These are phyloP conservation scores for Anthophora plumipes DNA, from an alignment of 2,888 invertebrate species.

Conservation along the genomic window DNA sequence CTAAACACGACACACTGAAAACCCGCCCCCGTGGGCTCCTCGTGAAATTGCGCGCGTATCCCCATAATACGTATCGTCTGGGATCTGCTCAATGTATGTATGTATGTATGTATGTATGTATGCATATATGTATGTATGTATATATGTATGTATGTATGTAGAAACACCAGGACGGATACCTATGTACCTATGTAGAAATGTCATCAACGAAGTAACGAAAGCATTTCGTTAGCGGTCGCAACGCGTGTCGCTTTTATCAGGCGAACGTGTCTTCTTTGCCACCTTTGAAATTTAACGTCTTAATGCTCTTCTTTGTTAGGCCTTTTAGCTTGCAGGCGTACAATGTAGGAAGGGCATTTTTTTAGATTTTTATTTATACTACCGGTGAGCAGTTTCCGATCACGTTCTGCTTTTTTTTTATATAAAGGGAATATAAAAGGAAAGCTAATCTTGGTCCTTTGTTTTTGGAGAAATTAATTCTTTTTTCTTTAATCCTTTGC, in stretches of 20 bases:
- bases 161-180: conserved; percentile 1
- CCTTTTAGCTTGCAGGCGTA: too few relatives aligned
- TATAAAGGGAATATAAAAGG: too few relatives aligned
- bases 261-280: not conserved
- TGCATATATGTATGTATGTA: conserved; percentile 37
- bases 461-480: too few relatives aligned
- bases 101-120: conserved; percentile 15
- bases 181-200: not conserved
- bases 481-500: too few relatives aligned
- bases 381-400: too few relatives aligned
- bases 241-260: not conserved
- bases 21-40: conserved; percentile 48
- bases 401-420: too few relatives aligned
- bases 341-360: too few relatives aligned
- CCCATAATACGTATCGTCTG: conserved; percentile 55
- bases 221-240: conserved; percentile 1
- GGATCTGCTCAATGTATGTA: conserved; percentile 36
- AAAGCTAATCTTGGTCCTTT: too few relatives aligned
- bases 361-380: too few relatives aligned
- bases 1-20: conserved; percentile 72
- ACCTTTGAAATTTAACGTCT: not conserved
- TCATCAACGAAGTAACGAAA: not conserved
- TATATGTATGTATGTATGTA: conserved; percentile 7
- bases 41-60: conserved; percentile 66
- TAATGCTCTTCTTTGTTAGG: too few relatives aligned